These are phyloP conservation scores for Drosophila guanche DNA, from an alignment of 1,140 invertebrate species.

Conservation along the genomic window DNA sequence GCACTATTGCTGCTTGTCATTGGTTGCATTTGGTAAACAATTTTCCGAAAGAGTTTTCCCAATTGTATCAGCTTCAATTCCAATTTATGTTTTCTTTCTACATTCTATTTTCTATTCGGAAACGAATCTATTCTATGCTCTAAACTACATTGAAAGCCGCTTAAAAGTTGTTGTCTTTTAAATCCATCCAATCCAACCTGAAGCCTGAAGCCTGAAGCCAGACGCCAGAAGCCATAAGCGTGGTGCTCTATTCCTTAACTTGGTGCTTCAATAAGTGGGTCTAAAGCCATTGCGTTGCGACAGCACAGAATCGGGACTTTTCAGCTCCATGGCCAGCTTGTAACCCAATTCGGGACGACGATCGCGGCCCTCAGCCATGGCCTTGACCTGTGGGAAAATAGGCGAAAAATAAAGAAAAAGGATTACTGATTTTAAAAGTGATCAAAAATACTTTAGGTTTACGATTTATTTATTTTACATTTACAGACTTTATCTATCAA, in stretches of 20 bases:
- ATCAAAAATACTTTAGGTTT: too few relatives aligned
- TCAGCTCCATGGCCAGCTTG: constrained; percentile 92
- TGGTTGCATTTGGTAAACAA: constrained; percentile 31
- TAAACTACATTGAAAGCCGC: constrained; percentile 43
- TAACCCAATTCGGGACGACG: constrained; percentile 93
- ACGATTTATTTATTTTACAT: neutral
- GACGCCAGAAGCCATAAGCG: constrained; percentile 17
- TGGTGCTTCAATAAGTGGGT: constrained; percentile 50
- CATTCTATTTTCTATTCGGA: constrained; percentile 26
- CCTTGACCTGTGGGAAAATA: constrained; percentile 86
- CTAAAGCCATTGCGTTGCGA: constrained; percentile 79
- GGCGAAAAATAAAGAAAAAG: neutral
- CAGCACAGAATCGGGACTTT: constrained; percentile 84
- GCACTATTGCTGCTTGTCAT: constrained; percentile 12
- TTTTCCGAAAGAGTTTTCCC: constrained; percentile 29
- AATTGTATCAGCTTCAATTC: too few relatives aligned
- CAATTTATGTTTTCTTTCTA: constrained; percentile 17
- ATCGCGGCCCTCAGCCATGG: constrained; percentile 94
- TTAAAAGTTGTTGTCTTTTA: constrained; percentile 36
- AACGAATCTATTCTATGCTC: constrained; percentile 46
- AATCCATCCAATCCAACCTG: too few relatives aligned
- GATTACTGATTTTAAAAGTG: neutral
- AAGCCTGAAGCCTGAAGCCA: too few relatives aligned
- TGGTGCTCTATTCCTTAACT: constrained; percentile 31
- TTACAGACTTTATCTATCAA: neutral